Evolutionary conservation across 2,888 invertebrate genomes (phyloP).

Genomic region (Pachliopta kotzebuea): DNA sequence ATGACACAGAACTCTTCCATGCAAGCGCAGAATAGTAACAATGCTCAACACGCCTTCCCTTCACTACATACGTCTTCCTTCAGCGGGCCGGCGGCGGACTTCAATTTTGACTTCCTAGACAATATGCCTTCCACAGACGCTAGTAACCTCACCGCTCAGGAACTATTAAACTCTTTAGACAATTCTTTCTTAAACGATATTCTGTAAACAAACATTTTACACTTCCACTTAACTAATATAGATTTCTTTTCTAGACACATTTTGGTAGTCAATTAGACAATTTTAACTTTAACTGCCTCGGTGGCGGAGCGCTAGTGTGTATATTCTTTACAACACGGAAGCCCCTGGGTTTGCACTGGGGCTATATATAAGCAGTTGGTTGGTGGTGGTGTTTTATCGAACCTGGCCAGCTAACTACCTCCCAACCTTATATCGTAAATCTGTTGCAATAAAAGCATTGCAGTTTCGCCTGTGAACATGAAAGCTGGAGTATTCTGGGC

Average conservation of each 20-base stretch:
- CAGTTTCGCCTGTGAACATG: too few relatives aligned
- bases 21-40: conserved; percentile 35
- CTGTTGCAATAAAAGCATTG: too few relatives aligned
- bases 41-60: conserved; percentile 48
- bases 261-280: conserved; percentile 44
- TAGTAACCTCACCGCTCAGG: conserved; percentile 89
- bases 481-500: too few relatives aligned
- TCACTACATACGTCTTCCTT: conserved; percentile 69
- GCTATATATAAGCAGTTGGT: background rate
- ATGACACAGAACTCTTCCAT: conserved; percentile 32
- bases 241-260: conserved; percentile 39
- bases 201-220: conserved; percentile 53
- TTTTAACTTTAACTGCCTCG: background rate
- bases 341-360: background rate
- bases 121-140: conserved; percentile 89
- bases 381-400: background rate
- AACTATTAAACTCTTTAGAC: conserved; percentile 91
- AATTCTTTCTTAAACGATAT: conserved; percentile 86
- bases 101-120: conserved; percentile 92
- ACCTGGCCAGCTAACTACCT: background rate
- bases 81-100: conserved; percentile 81
- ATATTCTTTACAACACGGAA: too few relatives aligned
- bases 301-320: background rate
- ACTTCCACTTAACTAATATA: conserved; percentile 2
- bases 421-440: too few relatives aligned